phyloP scores from a whole-genome alignment of 2,888 invertebrate genomes.

The Villa cingulata region DNA sequence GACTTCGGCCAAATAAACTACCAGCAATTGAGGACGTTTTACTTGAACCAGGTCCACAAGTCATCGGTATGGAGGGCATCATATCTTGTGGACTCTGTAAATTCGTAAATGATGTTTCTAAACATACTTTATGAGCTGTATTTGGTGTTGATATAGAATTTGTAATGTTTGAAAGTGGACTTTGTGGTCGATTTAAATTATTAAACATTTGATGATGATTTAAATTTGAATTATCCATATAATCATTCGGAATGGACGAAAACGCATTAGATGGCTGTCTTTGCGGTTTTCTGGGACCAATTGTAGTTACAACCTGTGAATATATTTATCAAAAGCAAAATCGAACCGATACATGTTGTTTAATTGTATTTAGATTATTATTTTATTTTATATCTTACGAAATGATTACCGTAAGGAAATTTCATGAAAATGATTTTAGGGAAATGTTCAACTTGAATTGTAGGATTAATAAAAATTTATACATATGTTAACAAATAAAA shows the following conservation, averaged over 20 bases:
- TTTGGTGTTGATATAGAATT: slow-evolving; percentile 37
- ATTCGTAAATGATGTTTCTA: slow-evolving; percentile 66
- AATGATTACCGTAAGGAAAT: too few relatives aligned
- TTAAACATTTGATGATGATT: slow-evolving; percentile 14
- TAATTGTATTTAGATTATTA: too few relatives aligned
- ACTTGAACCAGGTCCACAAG: slow-evolving; percentile 22
- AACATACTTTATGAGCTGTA: slow-evolving; percentile 44
- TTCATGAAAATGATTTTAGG: too few relatives aligned
- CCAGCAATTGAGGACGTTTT: slow-evolving; percentile 33
- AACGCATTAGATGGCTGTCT: slow-evolving; percentile 38
- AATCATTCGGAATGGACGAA: slow-evolving; percentile 32
- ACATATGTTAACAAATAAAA: too few relatives aligned
- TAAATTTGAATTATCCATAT: slow-evolving; percentile 21
- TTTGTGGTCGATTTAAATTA: slow-evolving; percentile 33
- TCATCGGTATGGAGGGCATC: slow-evolving; percentile 9
- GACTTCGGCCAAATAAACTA: slow-evolving; percentile 33
- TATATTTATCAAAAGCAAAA: too few relatives aligned
- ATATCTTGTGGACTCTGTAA: slow-evolving; percentile 43
- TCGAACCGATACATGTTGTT: too few relatives aligned
- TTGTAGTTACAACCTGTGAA: slow-evolving; percentile 67
- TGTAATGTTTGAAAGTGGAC: slow-evolving; percentile 37
- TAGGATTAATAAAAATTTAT: too few relatives aligned
- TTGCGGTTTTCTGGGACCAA: slow-evolving; percentile 68
- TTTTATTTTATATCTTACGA: too few relatives aligned
- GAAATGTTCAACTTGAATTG: too few relatives aligned